Evolutionary conservation across 1,140 invertebrate species (phyloP).

Genomic region (Campoletis sonorensis): DNA sequence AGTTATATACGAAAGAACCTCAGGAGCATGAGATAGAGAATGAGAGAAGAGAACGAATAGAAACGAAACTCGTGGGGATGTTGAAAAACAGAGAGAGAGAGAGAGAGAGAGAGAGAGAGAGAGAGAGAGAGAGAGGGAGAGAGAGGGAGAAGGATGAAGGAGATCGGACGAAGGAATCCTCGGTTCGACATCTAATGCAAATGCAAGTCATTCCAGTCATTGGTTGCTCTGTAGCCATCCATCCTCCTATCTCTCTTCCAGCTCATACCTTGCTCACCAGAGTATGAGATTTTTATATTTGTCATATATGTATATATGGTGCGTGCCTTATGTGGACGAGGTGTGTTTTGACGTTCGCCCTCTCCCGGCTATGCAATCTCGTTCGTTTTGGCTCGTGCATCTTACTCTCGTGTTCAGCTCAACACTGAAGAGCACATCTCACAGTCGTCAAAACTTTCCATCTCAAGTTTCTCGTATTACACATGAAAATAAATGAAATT

Average conservation of each 20-base stretch:
- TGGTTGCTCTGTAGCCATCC: constrained; percentile 73
- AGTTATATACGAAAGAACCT: neutral
- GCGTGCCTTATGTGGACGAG: constrained; percentile 65
- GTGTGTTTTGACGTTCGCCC: constrained; percentile 75
- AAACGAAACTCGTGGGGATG: too few species aligned
- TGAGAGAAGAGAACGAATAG: neutral
- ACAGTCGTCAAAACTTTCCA: neutral
- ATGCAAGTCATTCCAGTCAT: constrained; percentile 76
- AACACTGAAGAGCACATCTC: neutral
- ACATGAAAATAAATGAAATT: neutral
- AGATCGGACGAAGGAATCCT: constrained; percentile 61
- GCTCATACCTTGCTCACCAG: constrained; percentile 43
- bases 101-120: constrained; percentile 18
- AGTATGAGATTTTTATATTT: neutral
- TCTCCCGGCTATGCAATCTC: constrained; percentile 64
- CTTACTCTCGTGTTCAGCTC: constrained; percentile 60
- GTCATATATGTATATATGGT: constrained; percentile 34
- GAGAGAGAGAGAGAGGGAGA: constrained; percentile 39
- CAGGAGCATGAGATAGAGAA: neutral
- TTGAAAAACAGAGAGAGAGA: constrained; percentile 21
- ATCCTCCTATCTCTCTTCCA: constrained; percentile 58
- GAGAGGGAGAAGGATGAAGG: constrained; percentile 44
- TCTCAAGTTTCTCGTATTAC: neutral
- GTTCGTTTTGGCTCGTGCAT: constrained; percentile 49
- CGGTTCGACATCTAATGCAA: constrained; percentile 72